Percentiles rank a stretch among this genome's conserved stretches.
Evolutionary conservation across 2,888 invertebrate genomes (phyloP).

Genomic region (Melanotus villosus): DNA sequence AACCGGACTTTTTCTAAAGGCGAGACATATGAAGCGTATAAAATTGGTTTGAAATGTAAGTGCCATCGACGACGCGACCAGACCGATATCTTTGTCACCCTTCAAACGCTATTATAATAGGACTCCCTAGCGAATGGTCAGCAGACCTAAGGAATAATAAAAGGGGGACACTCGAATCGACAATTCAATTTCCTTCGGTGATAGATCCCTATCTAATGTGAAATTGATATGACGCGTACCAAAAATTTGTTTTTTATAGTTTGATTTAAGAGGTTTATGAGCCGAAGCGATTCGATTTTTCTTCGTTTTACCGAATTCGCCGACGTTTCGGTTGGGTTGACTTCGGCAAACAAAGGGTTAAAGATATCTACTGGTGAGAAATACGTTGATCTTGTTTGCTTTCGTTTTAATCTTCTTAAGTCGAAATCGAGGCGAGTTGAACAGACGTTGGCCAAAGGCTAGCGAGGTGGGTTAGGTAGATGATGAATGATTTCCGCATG

Average conservation of each 20-base stretch:
- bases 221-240: constrained; percentile 66
- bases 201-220: constrained; percentile 66
- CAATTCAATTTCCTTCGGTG: constrained; percentile 67
- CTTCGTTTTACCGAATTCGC: too few species aligned
- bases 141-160: constrained; percentile 65
- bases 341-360: constrained; percentile 34
- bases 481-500: constrained; percentile 64
- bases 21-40: constrained; percentile 65
- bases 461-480: constrained; percentile 54
- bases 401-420: constrained; percentile 13
- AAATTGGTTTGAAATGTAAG: constrained; percentile 66
- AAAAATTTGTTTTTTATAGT: constrained; percentile 60
- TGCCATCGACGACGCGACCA: constrained; percentile 64
- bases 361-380: constrained; percentile 21
- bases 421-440: constrained; percentile 16
- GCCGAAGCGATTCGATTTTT: constrained; percentile 22
- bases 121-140: constrained; percentile 62
- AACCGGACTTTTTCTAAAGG: constrained; percentile 52
- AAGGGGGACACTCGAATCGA: constrained; percentile 62
- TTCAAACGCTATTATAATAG: constrained; percentile 64
- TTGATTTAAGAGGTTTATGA: constrained; percentile 51
- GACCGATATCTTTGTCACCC: constrained; percentile 66
- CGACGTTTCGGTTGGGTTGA: too few species aligned
- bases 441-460: constrained; percentile 51
- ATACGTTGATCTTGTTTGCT: neutral